These are phyloP conservation scores for Typhlichthys subterraneus DNA, from an alignment of 2,797 vertebrate genomes.

Conservation along the genomic window DNA sequence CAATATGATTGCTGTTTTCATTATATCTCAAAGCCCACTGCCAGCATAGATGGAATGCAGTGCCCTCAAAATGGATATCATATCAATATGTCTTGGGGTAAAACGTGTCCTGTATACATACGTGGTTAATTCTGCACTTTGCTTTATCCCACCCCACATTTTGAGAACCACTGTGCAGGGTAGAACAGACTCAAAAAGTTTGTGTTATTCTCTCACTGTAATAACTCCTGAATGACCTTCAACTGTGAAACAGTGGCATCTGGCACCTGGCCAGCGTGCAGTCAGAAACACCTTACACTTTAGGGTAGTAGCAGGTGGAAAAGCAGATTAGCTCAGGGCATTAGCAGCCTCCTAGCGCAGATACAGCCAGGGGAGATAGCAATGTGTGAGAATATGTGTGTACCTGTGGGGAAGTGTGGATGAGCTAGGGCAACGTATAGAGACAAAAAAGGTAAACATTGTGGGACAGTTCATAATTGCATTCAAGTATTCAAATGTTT, in stretches of 20 bases:
- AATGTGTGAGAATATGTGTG: slow-evolving; percentile 22
- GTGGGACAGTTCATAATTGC: neutral
- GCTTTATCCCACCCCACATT: too few species aligned
- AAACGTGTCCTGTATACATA: neutral
- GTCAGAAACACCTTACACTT: slow-evolving; percentile 40
- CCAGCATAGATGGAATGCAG: too few species aligned
- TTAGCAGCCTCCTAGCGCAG: slow-evolving; percentile 24
- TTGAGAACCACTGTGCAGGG: slow-evolving; percentile 2
- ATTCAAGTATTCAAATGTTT: too few species aligned
- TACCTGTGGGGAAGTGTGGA: slow-evolving; percentile 17
- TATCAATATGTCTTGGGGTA: too few species aligned
- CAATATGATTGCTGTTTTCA: slow-evolving; percentile 9
- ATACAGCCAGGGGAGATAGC: slow-evolving; percentile 17
- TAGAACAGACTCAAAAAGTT: slow-evolving; percentile 26
- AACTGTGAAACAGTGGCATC: slow-evolving; percentile 46
- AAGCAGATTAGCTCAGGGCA: slow-evolving; percentile 44
- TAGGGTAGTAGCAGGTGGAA: slow-evolving; percentile 48
- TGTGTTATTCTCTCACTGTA: slow-evolving; percentile 9
- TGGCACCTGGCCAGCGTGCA: slow-evolving; percentile 50
- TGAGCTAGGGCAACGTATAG: neutral
- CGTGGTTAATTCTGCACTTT: too few species aligned
- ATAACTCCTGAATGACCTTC: slow-evolving; percentile 59
- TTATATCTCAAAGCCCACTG: too few species aligned
- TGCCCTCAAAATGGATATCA: too few species aligned
- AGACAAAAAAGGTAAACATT: neutral